Conservation (phyloP, 2,797 vertebrate genomes). For the Cirrhinus mrigala region DNA sequence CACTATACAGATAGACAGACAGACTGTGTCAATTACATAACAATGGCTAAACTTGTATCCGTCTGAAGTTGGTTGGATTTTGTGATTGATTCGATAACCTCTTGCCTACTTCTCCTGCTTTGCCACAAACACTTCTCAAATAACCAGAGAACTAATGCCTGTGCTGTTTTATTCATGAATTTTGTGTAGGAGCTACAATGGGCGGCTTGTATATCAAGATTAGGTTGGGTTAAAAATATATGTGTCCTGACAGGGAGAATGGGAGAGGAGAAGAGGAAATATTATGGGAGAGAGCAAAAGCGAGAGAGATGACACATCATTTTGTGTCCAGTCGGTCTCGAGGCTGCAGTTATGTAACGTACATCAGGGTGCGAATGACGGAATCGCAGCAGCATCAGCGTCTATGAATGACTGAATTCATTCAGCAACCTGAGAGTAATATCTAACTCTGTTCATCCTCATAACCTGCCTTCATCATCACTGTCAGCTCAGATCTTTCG, state of each 20-base stretch:
- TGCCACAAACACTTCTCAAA: conserved; percentile 22
- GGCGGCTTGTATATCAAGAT: conserved; percentile 15
- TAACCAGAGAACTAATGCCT: not conserved
- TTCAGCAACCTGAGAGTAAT: conserved; percentile 36
- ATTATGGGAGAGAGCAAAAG: conserved; percentile 1
- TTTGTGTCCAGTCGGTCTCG: conserved; percentile 49
- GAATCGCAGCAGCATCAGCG: not conserved
- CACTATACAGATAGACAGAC: not conserved
- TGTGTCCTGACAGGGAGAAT: conserved; percentile 12
- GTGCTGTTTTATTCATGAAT: conserved; percentile 27
- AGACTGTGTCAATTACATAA: not conserved
- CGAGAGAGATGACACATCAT: conserved; percentile 49
- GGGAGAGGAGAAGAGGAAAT: conserved; percentile 21
- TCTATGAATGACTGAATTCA: conserved; percentile 39
- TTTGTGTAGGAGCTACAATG: conserved; percentile 17
- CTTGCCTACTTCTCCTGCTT: conserved; percentile 15
- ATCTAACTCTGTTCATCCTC: conserved; percentile 25
- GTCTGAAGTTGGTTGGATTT: not conserved
- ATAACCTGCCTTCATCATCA: conserved; percentile 17
- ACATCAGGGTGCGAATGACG: conserved; percentile 7
- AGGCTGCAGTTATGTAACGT: conserved; percentile 50
- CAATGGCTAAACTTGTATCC: not conserved
- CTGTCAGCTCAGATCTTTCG: not conserved
- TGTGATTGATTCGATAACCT: conserved; percentile 17
- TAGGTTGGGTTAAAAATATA: conserved; percentile 37